These are phyloP conservation scores for Oostethus manadensis DNA, from an alignment of 2,113 vertebrate genomes.

Conservation along the genomic window DNA sequence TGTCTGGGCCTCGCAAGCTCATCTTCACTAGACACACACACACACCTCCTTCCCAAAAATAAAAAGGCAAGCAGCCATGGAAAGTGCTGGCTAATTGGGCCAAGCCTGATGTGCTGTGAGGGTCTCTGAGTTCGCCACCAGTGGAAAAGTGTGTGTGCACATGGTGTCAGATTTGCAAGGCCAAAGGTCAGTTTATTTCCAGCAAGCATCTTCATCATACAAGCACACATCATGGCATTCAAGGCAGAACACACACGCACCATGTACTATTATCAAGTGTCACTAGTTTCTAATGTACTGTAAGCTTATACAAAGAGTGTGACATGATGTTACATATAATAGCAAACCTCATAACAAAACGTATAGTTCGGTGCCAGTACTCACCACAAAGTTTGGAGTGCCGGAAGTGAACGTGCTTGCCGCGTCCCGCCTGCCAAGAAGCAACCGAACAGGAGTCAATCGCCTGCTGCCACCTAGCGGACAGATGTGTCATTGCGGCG, in stretches of 20 bases:
- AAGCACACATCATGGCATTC: background rate
- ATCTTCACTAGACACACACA: background rate
- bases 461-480: background rate
- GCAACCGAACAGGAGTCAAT: background rate
- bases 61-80: slow-evolving; percentile 32
- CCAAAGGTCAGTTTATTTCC: slow-evolving; percentile 62
- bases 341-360: too few species aligned
- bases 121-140: slow-evolving; percentile 52
- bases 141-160: slow-evolving; percentile 37
- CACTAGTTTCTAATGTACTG: too few species aligned
- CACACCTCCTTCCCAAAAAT: slow-evolving; percentile 34
- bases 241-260: background rate
- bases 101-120: slow-evolving; percentile 16
- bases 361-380: too few species aligned
- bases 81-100: slow-evolving; percentile 39
- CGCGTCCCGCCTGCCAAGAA: background rate
- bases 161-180: slow-evolving; percentile 57
- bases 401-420: background rate
- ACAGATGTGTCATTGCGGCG: background rate
- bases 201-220: slow-evolving; percentile 47
- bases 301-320: too few species aligned
- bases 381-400: too few species aligned
- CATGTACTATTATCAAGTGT: too few species aligned
- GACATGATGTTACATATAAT: too few species aligned
- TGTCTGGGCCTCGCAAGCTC: background rate